Evolutionary conservation across 2,797 vertebrate species (phyloP), one percentile per base, ranked within the genome.

Genomic region (Anas acuta): DNA sequence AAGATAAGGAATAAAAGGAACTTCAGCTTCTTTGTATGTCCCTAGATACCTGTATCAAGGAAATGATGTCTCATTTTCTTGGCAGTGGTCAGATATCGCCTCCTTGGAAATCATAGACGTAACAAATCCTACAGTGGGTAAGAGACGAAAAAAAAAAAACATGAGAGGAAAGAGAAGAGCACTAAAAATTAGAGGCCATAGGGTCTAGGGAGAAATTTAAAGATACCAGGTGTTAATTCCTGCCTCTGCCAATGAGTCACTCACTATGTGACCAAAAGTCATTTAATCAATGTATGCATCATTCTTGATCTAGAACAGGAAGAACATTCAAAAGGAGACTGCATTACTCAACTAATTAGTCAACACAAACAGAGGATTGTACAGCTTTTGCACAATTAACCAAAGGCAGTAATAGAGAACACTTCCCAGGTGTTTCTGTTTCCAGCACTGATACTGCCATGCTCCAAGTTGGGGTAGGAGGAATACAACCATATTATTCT

Each of bases 261-360:
- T 88, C 20, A 1, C 61, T 66, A 0, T 28, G 33, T 86, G 78
- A 75, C 82, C 30, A 1, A 0, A 8, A 12, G 61, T 78, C 54
- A 72, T 69, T 83, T 64, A 88, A 69, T 74, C 84, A 41, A 45
- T 21, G 30, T 33, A 13, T 15, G 90, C 35, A 62, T 90, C 51
- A 33, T 84, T 89, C 80, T 39, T 60, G 77, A 61, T 82, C 84
- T 71, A 28, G 60, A 92, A 71, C 86, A 92, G 86, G 92, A 93
- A 91, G 80, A 77, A 47, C 89, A 43, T 58, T 80, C 15, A 25
- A 51, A 89, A 69, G 39, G 65, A 53, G 83, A 15, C 33, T 71
- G 69, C 47, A n/a, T 89, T 74, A 69, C 91, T 78, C 89, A 78
- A 33, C 69, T 80, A 4, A 62, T 92, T 25, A 93, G 58, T 58